These are phyloP conservation scores for Anas platyrhynchos DNA, from an alignment of 2,113 vertebrate species.

Conservation along the genomic window DNA sequence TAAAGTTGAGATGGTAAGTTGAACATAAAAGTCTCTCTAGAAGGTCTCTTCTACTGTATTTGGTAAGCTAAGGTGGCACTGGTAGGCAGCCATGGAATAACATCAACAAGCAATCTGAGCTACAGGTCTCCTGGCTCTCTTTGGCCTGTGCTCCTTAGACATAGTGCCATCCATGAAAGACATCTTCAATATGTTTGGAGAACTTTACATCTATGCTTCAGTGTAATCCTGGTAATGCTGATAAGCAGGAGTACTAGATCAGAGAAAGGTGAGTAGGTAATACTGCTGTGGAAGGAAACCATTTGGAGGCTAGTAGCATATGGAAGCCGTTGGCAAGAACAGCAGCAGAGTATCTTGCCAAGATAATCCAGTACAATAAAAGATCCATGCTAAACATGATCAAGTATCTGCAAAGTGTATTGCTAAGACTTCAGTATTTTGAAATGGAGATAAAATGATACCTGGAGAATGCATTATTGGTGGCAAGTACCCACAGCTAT, in stretches of 20 bases:
- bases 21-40: not conserved
- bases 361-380: not conserved
- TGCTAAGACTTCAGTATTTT: not conserved
- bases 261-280: not conserved
- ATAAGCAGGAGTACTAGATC: not conserved
- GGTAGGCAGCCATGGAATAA: not conserved
- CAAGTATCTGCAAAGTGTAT: not conserved
- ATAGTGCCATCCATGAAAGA: not conserved
- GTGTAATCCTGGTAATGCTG: not conserved
- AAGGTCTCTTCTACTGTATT: not conserved
- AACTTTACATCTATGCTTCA: not conserved
- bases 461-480: not conserved
- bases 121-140: not conserved
- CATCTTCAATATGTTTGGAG: not conserved
- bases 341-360: not conserved
- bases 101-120: not conserved
- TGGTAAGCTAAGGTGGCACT: not conserved
- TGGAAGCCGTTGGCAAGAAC: not conserved
- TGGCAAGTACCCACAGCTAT: not conserved
- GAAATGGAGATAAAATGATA: not conserved
- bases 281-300: not conserved
- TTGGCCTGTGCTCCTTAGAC: not conserved
- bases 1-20: not conserved
- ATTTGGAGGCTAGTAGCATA: not conserved
- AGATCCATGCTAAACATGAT: rapidly evolving